These are phyloP conservation scores for Brachionus koreanus DNA, from an alignment of 1,140 invertebrate genomes.

Conservation along the genomic window DNA sequence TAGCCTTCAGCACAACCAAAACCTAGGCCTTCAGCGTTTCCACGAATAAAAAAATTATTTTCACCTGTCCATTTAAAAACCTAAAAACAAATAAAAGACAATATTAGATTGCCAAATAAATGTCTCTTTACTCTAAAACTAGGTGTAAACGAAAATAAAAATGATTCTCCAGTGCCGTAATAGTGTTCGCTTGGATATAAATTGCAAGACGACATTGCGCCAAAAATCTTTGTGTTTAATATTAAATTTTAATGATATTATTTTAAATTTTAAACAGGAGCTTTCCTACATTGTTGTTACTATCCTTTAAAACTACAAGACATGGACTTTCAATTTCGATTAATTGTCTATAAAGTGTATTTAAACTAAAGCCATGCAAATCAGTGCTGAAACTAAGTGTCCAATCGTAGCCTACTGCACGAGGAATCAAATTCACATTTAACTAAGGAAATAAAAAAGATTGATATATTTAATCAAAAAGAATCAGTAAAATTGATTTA, in stretches of 20 bases:
- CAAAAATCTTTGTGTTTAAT: constrained; percentile 85
- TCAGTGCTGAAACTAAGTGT: constrained; percentile 88
- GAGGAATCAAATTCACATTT: constrained; percentile 75
- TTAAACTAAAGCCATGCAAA: constrained; percentile 91
- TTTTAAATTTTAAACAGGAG: no score
- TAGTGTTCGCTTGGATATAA: constrained; percentile 89
- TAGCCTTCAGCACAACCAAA: constrained; percentile 94
- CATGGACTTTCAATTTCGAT: constrained; percentile 80
- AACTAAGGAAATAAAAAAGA: background rate
- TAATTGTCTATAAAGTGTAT: constrained; percentile 93
- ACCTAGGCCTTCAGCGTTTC: constrained; percentile 86
- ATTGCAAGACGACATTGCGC: constrained; percentile 85
- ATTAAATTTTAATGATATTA: no score
- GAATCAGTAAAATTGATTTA: background rate
- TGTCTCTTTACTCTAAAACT: constrained; percentile 56
- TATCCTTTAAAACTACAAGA: constrained; percentile 86
- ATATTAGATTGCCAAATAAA: background rate
- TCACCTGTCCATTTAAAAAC: constrained; percentile 95
- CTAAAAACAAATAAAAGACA: constrained; percentile 64
- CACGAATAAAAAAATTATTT: constrained; percentile 89
- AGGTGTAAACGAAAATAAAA: constrained; percentile 78
- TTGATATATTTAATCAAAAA: background rate
- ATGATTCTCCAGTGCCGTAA: constrained; percentile 94
- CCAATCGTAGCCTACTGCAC: constrained; percentile 93
- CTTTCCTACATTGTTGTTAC: constrained; percentile 78